A percentile compares a stretch with the other conserved stretches of the same genome.
These are phyloP conservation scores for Dryomyza anilis DNA, from an alignment of 2,888 invertebrate species.

Conservation along the genomic window DNA sequence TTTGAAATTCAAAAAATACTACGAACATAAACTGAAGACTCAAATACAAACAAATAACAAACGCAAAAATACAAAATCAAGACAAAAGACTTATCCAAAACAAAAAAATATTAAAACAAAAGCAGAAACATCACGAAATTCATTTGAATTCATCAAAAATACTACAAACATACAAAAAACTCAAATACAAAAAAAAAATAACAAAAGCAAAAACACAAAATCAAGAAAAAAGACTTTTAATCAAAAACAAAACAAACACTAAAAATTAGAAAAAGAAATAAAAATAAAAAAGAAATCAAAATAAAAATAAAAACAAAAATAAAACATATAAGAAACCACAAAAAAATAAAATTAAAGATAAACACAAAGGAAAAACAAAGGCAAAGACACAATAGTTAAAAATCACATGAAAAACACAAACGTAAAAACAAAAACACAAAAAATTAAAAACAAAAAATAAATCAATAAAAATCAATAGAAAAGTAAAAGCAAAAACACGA, in stretches of 20 bases:
- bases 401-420: background rate
- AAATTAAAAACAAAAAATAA: too few species aligned
- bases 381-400: background rate
- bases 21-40: background rate
- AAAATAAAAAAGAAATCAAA: background rate
- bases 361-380: too few species aligned
- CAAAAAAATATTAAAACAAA: background rate
- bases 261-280: too few species aligned
- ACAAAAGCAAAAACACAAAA: too few species aligned
- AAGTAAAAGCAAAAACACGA: too few species aligned
- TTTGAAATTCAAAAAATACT: background rate
- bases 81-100: background rate
- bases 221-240: background rate
- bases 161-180: too few species aligned
- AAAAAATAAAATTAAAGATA: background rate
- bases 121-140: background rate
- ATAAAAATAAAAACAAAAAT: background rate
- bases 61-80: background rate
- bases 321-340: background rate
- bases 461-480: too few species aligned
- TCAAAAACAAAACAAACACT: background rate
- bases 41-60: background rate
- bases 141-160: background rate
- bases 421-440: too few species aligned
- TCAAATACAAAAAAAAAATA: too few species aligned